These are phyloP conservation scores for Vipera ursinii DNA, from an alignment of 2,797 vertebrate species.

Conservation along the genomic window DNA sequence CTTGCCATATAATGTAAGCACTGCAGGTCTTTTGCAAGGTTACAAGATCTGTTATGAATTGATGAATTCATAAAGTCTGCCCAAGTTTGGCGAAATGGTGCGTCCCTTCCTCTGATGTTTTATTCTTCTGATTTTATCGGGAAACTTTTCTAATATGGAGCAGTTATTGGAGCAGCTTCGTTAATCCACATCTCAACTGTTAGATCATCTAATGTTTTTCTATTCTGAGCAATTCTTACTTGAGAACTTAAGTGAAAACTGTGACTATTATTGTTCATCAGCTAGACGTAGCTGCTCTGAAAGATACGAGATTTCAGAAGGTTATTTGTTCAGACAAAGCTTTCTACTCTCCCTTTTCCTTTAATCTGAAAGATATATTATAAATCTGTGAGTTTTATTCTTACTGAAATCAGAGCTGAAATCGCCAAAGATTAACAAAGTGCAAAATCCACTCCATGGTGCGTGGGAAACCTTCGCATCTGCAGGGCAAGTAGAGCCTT, in stretches of 20 bases:
- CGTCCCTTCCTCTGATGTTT: neutral
- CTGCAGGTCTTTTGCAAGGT: neutral
- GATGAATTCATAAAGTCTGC: neutral
- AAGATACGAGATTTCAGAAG: neutral
- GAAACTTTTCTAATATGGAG: neutral
- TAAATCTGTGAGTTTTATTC: neutral
- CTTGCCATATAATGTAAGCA: neutral
- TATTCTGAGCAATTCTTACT: neutral
- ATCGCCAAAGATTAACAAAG: neutral
- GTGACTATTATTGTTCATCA: neutral
- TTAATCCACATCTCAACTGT: neutral
- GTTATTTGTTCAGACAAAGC: neutral
- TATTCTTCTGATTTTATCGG: neutral
- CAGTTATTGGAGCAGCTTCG: neutral
- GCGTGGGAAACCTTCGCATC: neutral
- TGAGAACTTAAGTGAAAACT: neutral
- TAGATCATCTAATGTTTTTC: neutral
- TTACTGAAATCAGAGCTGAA: neutral
- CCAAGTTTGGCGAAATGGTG: neutral
- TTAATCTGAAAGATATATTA: neutral
- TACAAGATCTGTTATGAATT: neutral
- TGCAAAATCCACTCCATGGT: slow-evolving; percentile 6
- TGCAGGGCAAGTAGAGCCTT: slow-evolving; percentile 5
- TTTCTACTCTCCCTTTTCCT: neutral
- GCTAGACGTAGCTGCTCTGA: neutral